Evolutionary conservation across 2,888 invertebrate genomes (phyloP).

Genomic region (Calliopum simillimum): DNA sequence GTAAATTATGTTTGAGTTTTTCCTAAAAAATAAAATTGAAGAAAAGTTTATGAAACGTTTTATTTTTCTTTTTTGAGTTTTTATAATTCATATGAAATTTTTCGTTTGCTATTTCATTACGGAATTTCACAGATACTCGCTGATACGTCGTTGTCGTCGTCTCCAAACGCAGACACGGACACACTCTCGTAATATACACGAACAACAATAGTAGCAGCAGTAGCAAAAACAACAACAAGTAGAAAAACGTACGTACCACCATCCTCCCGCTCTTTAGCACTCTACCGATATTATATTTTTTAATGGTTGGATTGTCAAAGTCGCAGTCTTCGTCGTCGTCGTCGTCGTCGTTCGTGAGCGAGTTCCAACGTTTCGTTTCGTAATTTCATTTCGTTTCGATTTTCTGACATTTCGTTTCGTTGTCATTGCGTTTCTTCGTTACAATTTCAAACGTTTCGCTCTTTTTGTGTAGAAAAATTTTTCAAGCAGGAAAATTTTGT

Average conservation of each 20-base stretch:
- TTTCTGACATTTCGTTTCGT: conserved; percentile 6
- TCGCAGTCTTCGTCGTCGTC: conserved; percentile 3
- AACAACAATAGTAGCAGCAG: conserved; percentile 1
- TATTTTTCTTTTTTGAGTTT: too few relatives aligned
- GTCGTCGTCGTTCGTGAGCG: conserved; percentile 22
- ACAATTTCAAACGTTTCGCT: not conserved
- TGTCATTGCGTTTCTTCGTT: not conserved
- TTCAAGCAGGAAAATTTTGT: conserved; percentile 27
- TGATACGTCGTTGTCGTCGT: conserved; percentile 11
- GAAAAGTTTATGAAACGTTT: conserved; percentile 24
- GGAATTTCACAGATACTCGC: conserved; percentile 23
- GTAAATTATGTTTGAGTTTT: conserved; percentile 25
- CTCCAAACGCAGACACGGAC: not conserved
- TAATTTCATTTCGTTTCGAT: conserved; percentile 1
- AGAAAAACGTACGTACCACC: not conserved
- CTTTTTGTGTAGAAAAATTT: conserved; percentile 25
- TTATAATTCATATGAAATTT: conserved; percentile 27
- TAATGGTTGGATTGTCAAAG: conserved; percentile 3
- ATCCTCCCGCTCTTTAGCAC: not conserved
- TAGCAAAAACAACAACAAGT: conserved; percentile 10
- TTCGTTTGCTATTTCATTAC: conserved; percentile 22
- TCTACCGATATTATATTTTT: not conserved
- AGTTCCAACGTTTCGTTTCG: not conserved
- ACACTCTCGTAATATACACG: conserved; percentile 4
- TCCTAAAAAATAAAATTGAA: conserved; percentile 30